Evolutionary conservation across 2,797 vertebrate species (phyloP), one percentile per base, ranked within the genome.

Genomic region (Phataginus tetradactyla): DNA sequence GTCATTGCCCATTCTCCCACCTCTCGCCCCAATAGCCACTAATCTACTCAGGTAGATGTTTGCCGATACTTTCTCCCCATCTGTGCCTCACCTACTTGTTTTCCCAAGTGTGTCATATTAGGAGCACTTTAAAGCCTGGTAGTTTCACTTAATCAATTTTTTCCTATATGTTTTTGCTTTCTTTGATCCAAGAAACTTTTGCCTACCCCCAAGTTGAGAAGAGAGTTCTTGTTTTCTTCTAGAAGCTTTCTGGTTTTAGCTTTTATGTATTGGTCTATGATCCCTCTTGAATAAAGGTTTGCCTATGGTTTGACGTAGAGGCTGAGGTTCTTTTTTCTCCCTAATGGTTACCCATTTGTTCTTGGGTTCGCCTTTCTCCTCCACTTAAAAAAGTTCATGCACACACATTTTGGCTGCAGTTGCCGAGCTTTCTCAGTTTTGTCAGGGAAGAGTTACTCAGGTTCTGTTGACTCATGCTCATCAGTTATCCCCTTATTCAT

Each of bases 391-490:
- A 85, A 45, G 45, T 72, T 66, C 23, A 21, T 64, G 32, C 21
- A 4, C 57, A 32, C 4, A 13, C 42, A 42, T 95, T 95, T 79
- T 75, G 85, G 72, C 83, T 92, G n/a, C 57, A 90, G 23, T 90
- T 75, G 87, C 85, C 86, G 61, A 51, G 77, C 53, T 57, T 1
- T 75, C 63, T 61, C 37, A 51, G 1, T 68, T 77, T 74, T 64
- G 23, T 7, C 74, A 81, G 23, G 23, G 78, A 92, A 80, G 61
- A 59, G 32, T 69, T 57, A 39, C 53, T 86, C 86, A 89, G 39
- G 61, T 92, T 95, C 59, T 87, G 0, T 91, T 95, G 85, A 80
- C 63, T 85, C 53, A 21, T 45, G 55, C 83, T 93, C 45, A n/a
- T 59, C 68, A n/a, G 51, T 77, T 80, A 42, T 64, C 79, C 7